Evolutionary conservation across 1,140 invertebrate species (phyloP).

Genomic region (Drosophila saltans): DNA sequence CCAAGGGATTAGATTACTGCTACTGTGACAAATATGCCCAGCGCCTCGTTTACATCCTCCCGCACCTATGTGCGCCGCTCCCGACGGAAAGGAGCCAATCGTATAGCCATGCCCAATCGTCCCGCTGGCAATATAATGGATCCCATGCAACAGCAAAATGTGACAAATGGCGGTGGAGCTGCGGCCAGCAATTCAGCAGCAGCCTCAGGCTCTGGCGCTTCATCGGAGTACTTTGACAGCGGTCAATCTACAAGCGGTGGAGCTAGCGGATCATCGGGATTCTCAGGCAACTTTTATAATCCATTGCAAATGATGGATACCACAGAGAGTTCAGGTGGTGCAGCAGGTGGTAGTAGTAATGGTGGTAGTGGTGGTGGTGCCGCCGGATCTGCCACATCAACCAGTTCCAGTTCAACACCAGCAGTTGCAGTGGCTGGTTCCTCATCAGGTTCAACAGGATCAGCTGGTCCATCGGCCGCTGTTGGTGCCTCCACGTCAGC

Average conservation of each 20-base stretch:
- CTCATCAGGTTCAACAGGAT: slow-evolving; percentile 53
- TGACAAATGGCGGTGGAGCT: slow-evolving; percentile 84
- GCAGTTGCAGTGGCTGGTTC: slow-evolving; percentile 33
- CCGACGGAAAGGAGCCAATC: slow-evolving; percentile 92
- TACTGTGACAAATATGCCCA: slow-evolving; percentile 89
- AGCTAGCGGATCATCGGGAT: slow-evolving; percentile 32
- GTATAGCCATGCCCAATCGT: slow-evolving; percentile 91
- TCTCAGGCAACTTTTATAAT: slow-evolving; percentile 55
- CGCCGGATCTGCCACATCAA: slow-evolving; percentile 23
- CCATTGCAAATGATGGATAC: slow-evolving; percentile 70
- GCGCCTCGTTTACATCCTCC: slow-evolving; percentile 94
- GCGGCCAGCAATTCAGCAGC: slow-evolving; percentile 16
- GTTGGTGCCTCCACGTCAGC: slow-evolving; percentile 33
- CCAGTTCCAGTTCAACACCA: slow-evolving; percentile 35
- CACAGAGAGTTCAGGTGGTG: slow-evolving; percentile 45
- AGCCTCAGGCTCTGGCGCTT: slow-evolving; percentile 29
- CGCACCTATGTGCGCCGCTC: slow-evolving; percentile 92
- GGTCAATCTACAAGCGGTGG: slow-evolving; percentile 55
- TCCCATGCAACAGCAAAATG: slow-evolving; percentile 86
- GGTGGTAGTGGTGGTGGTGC: slow-evolving; percentile 16
- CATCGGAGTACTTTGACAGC: slow-evolving; percentile 67
- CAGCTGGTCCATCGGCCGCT: slow-evolving; percentile 45
- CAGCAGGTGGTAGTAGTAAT: slow-evolving; percentile 20
- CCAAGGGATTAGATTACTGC: slow-evolving; percentile 1
- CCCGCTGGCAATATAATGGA: slow-evolving; percentile 85